These are phyloP conservation scores for Lordiphosa clarofinis DNA, from an alignment of 1,140 invertebrate species.

Conservation along the genomic window DNA sequence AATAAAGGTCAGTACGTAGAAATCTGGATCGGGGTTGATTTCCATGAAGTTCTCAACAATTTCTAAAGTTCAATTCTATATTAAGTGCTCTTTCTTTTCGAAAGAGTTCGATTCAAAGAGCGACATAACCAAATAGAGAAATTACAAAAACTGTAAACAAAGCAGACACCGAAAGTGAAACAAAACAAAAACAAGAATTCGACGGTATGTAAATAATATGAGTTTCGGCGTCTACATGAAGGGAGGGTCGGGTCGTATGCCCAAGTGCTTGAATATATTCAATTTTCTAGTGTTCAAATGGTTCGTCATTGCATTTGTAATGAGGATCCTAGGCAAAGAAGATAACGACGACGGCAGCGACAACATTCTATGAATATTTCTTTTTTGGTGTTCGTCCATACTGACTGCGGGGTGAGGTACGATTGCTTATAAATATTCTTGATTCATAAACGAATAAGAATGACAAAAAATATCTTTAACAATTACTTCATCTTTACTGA, in stretches of 20 bases:
- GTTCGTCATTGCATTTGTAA: constrained; percentile 33
- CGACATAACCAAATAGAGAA: constrained; percentile 15
- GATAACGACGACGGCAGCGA: neutral
- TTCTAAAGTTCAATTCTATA: neutral
- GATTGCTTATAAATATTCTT: too few relatives aligned
- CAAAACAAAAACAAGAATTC: constrained; percentile 44
- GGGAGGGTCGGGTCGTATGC: constrained; percentile 17
- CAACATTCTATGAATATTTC: neutral
- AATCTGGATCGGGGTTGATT: constrained; percentile 48
- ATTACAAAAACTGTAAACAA: constrained; percentile 32
- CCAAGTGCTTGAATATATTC: constrained; percentile 19
- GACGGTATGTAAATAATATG: constrained; percentile 49
- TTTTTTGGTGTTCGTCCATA: too few relatives aligned
- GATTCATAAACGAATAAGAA: too few relatives aligned
- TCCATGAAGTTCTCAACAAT: neutral
- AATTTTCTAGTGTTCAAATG: constrained; percentile 27
- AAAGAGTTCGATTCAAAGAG: constrained; percentile 2
- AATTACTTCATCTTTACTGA: too few relatives aligned
- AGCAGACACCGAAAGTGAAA: constrained; percentile 32
- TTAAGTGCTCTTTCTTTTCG: neutral
- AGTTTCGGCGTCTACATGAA: constrained; percentile 18
- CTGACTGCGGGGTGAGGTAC: too few relatives aligned
- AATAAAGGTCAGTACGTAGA: constrained; percentile 43
- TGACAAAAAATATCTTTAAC: too few relatives aligned
- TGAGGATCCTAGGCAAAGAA: constrained; percentile 10